These are phyloP conservation scores for Cathartes aura DNA, from an alignment of 2,113 vertebrate genomes.

Conservation along the genomic window DNA sequence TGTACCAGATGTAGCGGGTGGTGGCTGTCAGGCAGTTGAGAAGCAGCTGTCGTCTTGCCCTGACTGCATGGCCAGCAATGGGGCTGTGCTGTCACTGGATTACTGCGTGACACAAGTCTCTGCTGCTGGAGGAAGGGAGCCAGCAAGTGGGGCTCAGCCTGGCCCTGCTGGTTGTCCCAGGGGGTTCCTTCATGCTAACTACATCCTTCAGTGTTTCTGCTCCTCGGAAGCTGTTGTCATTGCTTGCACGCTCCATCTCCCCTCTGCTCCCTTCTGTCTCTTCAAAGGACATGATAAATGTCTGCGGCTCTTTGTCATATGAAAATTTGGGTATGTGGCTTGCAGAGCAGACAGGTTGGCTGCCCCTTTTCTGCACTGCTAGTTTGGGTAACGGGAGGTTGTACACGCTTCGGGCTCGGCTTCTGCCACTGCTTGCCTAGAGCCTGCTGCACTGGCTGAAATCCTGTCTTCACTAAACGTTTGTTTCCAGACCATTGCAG, in stretches of 20 bases:
- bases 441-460: conserved; percentile 5
- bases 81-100: not conserved
- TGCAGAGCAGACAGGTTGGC: not conserved
- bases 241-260: not conserved
- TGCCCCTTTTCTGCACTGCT: not conserved
- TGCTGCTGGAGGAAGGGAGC: not conserved
- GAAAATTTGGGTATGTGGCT: not conserved
- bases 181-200: not conserved
- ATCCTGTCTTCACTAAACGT: not conserved
- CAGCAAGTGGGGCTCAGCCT: not conserved
- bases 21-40: not conserved
- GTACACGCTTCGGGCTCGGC: accelerated
- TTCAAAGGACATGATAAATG: not conserved
- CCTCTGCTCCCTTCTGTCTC: not conserved
- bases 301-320: accelerated
- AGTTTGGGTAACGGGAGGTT: accelerated
- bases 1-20: accelerated
- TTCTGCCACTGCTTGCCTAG: not conserved
- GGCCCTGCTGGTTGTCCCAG: not conserved
- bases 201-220: not conserved
- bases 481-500: conserved; percentile 58
- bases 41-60: not conserved
- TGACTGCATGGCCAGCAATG: not conserved
- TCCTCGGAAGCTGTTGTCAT: not conserved
- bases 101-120: not conserved